Evolutionary conservation across 2,113 vertebrate genomes (phyloP).

Genomic region (Hymenochirus boettgeri): DNA sequence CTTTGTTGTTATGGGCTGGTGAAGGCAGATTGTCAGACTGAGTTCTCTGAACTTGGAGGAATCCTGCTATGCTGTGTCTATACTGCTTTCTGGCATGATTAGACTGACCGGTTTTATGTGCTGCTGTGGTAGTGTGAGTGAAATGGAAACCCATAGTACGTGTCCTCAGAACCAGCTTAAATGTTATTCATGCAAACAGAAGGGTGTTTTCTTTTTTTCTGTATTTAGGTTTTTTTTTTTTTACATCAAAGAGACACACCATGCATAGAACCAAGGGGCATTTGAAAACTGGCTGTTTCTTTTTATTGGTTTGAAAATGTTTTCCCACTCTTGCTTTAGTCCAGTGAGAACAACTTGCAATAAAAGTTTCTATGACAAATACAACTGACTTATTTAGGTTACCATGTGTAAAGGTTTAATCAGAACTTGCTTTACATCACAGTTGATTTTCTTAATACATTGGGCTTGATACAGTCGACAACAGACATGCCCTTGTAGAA

Average conservation of each 20-base stretch:
- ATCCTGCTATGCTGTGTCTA: conserved; percentile 96
- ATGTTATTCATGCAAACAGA: conserved; percentile 90
- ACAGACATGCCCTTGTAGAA: too few relatives aligned
- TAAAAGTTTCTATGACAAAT: too few relatives aligned
- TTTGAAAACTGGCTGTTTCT: conserved; percentile 84
- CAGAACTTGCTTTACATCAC: too few relatives aligned
- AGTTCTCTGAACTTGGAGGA: conserved; percentile 94
- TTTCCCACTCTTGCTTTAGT: conserved; percentile 33
- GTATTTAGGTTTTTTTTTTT: conserved; percentile 76
- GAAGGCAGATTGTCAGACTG: conserved; percentile 89
- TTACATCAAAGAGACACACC: conserved; percentile 72
- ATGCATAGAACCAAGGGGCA: conserved; percentile 80
- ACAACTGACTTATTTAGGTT: too few relatives aligned
- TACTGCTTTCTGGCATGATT: conserved; percentile 88
- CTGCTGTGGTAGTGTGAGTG: conserved; percentile 81
- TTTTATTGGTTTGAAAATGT: conserved; percentile 52
- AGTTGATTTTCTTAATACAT: too few relatives aligned
- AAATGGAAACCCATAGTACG: conserved; percentile 95
- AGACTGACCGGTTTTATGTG: conserved; percentile 84
- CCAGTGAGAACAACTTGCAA: conserved; percentile 44
- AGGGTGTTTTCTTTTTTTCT: conserved; percentile 69
- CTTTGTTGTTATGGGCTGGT: conserved; percentile 93
- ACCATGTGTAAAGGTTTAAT: too few relatives aligned
- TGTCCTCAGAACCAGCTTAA: conserved; percentile 87
- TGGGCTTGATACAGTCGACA: too few relatives aligned